Conservation (phyloP, 2,888 invertebrate species). For the Apamea anceps region DNA sequence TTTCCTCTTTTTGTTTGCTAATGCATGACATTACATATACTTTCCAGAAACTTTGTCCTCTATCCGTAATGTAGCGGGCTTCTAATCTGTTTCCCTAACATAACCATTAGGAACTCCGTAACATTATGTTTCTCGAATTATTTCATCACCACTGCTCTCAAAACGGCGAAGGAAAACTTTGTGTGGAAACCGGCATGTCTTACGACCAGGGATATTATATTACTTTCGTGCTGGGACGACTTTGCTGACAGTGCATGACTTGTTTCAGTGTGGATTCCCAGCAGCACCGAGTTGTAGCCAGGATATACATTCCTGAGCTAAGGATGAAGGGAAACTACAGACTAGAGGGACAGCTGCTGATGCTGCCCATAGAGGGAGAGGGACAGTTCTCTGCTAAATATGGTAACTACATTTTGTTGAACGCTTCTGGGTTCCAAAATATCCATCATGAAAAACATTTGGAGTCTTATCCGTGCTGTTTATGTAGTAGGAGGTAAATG, state of each 20-base stretch:
- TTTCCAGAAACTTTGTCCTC: background rate
- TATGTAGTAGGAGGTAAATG: background rate
- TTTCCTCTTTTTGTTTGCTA: background rate
- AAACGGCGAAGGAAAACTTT: background rate
- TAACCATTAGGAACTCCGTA: background rate
- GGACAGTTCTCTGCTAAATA: conserved; percentile 93
- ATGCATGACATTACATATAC: background rate
- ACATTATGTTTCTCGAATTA: background rate
- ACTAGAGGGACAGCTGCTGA: conserved; percentile 92
- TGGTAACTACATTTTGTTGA: conserved; percentile 84
- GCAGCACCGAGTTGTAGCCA: conserved; percentile 90
- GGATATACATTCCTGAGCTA: conserved; percentile 91
- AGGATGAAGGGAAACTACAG: conserved; percentile 92
- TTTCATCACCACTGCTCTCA: background rate
- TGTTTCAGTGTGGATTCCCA: conserved; percentile 89
- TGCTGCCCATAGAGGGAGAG: conserved; percentile 93
- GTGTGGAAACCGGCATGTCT: background rate
- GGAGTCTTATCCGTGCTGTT: background rate
- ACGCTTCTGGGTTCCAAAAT: background rate
- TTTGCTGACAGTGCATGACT: background rate
- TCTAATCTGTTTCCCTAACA: background rate
- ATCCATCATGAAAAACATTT: background rate
- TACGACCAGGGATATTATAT: no score
- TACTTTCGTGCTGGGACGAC: background rate
- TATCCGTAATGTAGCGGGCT: background rate